phyloP scores from a whole-genome alignment of 2,113 vertebrate genomes.

The Dipodomys spectabilis region DNA sequence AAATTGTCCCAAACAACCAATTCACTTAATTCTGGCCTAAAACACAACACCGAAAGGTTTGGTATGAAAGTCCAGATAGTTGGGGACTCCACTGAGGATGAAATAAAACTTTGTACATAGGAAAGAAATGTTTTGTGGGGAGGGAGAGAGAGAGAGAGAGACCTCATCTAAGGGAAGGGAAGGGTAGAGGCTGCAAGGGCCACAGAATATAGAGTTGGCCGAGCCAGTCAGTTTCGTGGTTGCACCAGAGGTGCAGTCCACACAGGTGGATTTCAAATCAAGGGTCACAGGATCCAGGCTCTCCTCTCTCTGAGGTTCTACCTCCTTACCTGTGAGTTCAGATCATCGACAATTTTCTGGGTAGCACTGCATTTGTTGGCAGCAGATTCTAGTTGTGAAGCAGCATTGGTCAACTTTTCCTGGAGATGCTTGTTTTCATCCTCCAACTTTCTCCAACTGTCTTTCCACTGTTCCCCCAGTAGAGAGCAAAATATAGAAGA shows the following conservation, averaged over 20 bases:
- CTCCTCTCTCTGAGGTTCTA: neutral
- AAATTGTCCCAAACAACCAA: neutral
- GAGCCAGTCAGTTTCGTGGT: neutral
- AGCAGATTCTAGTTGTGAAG: slow-evolving; percentile 68
- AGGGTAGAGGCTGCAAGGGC: neutral
- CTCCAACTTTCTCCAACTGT: slow-evolving; percentile 77
- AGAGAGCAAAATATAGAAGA: slow-evolving; percentile 43
- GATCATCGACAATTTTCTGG: slow-evolving; percentile 71
- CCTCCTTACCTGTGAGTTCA: slow-evolving; percentile 71
- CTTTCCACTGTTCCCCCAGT: slow-evolving; percentile 51
- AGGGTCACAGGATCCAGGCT: neutral
- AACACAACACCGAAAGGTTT: neutral
- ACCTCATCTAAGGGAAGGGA: too few species aligned
- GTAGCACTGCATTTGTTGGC: neutral
- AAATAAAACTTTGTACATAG: neutral
- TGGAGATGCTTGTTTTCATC: slow-evolving; percentile 74
- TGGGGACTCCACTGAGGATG: neutral
- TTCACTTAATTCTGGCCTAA: neutral
- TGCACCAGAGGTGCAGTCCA: neutral
- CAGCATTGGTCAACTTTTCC: slow-evolving; percentile 68
- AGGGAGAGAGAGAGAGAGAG: too few species aligned
- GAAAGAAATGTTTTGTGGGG: neutral
- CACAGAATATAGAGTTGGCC: neutral
- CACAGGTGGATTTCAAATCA: neutral
- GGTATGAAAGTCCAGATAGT: neutral